phyloP scores from a whole-genome alignment of 2,113 vertebrate genomes.

The Halcyon malimbica region DNA sequence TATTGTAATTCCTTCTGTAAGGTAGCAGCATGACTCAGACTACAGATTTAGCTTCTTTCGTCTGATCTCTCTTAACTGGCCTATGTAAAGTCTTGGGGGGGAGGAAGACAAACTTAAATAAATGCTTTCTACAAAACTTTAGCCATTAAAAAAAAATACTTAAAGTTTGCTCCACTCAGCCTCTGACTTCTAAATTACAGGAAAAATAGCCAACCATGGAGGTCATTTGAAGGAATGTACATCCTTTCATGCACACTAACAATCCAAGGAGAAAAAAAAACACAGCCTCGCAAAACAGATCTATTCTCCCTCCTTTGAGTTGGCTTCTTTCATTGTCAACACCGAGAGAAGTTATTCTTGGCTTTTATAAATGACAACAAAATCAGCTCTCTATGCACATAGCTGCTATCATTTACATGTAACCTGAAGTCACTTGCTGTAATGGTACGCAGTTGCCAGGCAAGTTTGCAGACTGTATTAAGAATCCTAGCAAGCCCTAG shows the following conservation, averaged over 20 bases:
- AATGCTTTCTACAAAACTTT: not conserved
- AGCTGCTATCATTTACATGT: not conserved
- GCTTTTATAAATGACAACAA: not conserved
- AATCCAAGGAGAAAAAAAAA: not conserved
- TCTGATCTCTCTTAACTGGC: not conserved
- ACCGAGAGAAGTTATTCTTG: not conserved
- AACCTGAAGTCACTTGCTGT: not conserved
- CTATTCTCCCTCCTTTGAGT: not conserved
- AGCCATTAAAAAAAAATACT: not conserved
- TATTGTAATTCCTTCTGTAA: not conserved
- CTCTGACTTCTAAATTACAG: not conserved
- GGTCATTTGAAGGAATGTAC: not conserved
- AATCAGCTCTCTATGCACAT: not conserved
- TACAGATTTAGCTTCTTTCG: not conserved
- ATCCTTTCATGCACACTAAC: not conserved
- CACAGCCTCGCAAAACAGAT: not conserved
- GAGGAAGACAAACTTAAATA: not conserved
- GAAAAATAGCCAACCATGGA: not conserved
- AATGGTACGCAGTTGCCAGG: not conserved
- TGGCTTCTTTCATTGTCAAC: not conserved
- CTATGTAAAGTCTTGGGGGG: not conserved
- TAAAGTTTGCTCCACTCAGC: not conserved
- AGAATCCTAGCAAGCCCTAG: not conserved
- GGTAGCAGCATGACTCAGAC: not conserved
- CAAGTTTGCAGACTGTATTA: not conserved